Conservation (phyloP, 2,113 vertebrate species). For the Emydocephalus ijimae region DNA sequence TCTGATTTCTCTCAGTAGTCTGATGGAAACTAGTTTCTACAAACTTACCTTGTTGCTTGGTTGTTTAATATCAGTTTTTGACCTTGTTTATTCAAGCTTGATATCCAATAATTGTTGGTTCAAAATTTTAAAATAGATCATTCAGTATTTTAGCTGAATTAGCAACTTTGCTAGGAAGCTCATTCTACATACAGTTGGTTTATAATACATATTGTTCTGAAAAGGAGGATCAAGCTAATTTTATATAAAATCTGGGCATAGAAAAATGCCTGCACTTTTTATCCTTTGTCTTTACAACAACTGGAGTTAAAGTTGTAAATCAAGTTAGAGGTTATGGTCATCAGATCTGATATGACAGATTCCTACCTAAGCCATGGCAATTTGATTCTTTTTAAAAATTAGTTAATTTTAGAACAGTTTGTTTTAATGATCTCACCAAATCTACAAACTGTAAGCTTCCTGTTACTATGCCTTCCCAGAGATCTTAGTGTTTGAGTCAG, state of each 20-base stretch:
- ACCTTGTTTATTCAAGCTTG: neutral
- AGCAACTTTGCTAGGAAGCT: neutral
- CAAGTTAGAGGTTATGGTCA: neutral
- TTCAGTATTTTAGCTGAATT: neutral
- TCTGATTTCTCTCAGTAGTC: neutral
- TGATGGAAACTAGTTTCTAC: neutral
- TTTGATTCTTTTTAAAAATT: neutral
- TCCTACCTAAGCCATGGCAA: neutral
- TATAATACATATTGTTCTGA: neutral
- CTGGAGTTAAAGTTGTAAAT: neutral
- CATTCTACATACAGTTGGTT: neutral
- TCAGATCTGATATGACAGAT: too few relatives aligned
- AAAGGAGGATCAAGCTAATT: neutral
- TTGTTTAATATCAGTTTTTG: neutral
- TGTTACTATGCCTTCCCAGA: neutral
- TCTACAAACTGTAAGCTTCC: neutral
- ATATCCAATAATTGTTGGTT: neutral
- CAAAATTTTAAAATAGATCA: neutral
- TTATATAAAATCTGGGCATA: neutral
- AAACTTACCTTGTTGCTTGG: neutral
- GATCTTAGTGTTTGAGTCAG: neutral
- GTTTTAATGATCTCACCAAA: neutral
- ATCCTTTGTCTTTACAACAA: neutral
- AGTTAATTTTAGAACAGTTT: neutral
- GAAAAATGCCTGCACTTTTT: neutral